Evolutionary conservation across 2,797 vertebrate genomes (phyloP).

Genomic region (Cephalopachus bancanus): DNA sequence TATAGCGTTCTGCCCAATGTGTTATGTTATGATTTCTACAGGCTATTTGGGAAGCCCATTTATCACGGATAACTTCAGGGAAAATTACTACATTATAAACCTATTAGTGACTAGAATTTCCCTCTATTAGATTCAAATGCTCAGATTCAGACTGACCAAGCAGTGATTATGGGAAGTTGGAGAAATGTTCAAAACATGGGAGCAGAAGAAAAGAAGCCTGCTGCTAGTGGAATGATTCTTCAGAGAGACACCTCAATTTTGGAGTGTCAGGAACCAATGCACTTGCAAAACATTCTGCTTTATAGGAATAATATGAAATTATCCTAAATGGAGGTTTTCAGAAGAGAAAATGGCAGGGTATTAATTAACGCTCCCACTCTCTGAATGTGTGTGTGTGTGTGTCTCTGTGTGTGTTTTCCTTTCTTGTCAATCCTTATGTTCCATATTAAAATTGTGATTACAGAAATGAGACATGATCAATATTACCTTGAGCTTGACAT

Average conservation of each 20-base stretch:
- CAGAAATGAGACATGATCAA: not conserved
- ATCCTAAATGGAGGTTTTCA: conserved; percentile 23
- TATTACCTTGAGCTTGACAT: not conserved
- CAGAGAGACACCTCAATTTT: not conserved
- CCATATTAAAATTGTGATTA: not conserved
- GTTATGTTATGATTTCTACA: not conserved
- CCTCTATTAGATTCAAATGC: not conserved
- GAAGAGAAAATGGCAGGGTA: not conserved
- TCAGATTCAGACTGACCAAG: conserved; percentile 29
- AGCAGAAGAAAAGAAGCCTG: not conserved
- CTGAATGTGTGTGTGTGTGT: too few relatives aligned
- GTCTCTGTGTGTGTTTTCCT: too few relatives aligned
- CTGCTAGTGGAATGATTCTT: not conserved
- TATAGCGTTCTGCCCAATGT: not conserved
- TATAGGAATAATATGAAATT: conserved; percentile 31
- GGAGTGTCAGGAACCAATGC: not conserved
- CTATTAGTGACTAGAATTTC: conserved; percentile 19
- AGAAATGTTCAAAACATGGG: not conserved
- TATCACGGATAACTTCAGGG: not conserved
- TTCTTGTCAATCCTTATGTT: not conserved
- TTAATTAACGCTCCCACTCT: not conserved
- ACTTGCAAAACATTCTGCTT: not conserved
- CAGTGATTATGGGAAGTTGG: not conserved
- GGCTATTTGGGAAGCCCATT: conserved; percentile 10
- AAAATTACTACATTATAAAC: not conserved